Conservation (phyloP, 2,888 invertebrate species). For the Lochmaea capreae region DNA sequence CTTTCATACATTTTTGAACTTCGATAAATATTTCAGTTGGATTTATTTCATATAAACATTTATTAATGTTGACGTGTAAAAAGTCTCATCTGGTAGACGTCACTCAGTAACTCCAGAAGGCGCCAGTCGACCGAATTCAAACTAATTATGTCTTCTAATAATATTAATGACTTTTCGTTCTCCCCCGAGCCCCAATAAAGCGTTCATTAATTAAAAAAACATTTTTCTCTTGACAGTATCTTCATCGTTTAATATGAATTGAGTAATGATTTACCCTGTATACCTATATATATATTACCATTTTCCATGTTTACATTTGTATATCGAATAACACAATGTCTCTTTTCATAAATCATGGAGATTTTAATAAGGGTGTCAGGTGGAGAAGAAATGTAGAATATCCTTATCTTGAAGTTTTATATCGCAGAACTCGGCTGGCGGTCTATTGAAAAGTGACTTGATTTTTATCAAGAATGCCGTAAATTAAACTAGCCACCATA, state of each 20-base stretch:
- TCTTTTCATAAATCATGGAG: constrained; percentile 46
- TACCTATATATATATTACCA: constrained; percentile 28
- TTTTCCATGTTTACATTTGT: constrained; percentile 43
- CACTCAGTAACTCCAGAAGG: constrained; percentile 8
- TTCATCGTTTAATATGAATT: constrained; percentile 34
- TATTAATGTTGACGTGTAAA: background rate
- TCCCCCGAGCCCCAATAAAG: constrained; percentile 24
- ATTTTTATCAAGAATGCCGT: constrained; percentile 49
- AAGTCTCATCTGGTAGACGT: background rate
- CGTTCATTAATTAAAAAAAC: constrained; percentile 37
- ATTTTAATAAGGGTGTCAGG: constrained; percentile 54
- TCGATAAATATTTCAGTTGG: too few relatives aligned
- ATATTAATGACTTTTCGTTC: constrained; percentile 30
- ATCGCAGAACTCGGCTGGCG: constrained; percentile 51
- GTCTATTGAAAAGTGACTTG: constrained; percentile 53
- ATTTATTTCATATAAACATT: background rate
- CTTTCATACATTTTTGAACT: too few relatives aligned
- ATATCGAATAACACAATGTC: constrained; percentile 38
- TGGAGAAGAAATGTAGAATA: constrained; percentile 55
- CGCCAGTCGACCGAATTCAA: constrained; percentile 4
- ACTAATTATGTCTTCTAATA: constrained; percentile 27
- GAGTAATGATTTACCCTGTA: constrained; percentile 37
- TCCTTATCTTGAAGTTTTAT: constrained; percentile 52
- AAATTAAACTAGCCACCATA: constrained; percentile 17
- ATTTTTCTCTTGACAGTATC: constrained; percentile 41